Evolutionary conservation across 2,113 vertebrate genomes (phyloP).

Genomic region (Zingel zingel): DNA sequence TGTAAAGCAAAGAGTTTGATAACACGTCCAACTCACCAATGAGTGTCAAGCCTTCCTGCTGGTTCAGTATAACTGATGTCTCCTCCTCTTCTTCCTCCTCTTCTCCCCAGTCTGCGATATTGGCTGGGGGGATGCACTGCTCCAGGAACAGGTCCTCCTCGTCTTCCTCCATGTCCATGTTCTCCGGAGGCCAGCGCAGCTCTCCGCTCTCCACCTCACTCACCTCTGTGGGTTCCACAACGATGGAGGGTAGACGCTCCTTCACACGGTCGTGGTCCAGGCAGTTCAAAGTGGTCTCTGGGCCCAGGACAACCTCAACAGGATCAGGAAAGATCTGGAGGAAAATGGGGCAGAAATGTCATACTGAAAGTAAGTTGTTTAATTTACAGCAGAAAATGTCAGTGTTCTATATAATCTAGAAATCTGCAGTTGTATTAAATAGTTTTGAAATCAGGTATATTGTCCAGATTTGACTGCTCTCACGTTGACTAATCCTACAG

Average conservation of each 20-base stretch:
- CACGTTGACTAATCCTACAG: neutral
- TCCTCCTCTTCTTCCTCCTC: slow-evolving; percentile 79
- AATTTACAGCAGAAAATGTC: neutral
- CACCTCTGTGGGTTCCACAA: slow-evolving; percentile 87
- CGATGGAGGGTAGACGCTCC: slow-evolving; percentile 87
- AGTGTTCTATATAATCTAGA: neutral
- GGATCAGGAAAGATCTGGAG: slow-evolving; percentile 87
- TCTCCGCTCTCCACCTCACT: slow-evolving; percentile 89
- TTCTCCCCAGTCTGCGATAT: slow-evolving; percentile 85
- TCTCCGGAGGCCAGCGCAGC: slow-evolving; percentile 87
- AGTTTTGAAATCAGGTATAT: neutral
- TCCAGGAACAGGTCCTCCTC: slow-evolving; percentile 86
- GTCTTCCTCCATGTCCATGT: slow-evolving; percentile 80
- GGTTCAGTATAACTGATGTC: slow-evolving; percentile 70
- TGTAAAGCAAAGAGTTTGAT: neutral
- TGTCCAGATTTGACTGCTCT: neutral
- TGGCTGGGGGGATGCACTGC: slow-evolving; percentile 85
- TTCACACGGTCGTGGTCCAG: slow-evolving; percentile 70
- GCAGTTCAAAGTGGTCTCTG: slow-evolving; percentile 62
- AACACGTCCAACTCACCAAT: slow-evolving; percentile 71
- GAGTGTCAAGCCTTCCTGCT: slow-evolving; percentile 76
- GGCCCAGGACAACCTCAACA: slow-evolving; percentile 72
- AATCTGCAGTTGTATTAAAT: neutral
- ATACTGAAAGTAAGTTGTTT: neutral
- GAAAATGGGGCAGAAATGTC: neutral